Evolutionary conservation across 37 sponge, comb jelly and placozoan genomes (phyloP).

Genomic region (Cladorhizidae sp.): DNA sequence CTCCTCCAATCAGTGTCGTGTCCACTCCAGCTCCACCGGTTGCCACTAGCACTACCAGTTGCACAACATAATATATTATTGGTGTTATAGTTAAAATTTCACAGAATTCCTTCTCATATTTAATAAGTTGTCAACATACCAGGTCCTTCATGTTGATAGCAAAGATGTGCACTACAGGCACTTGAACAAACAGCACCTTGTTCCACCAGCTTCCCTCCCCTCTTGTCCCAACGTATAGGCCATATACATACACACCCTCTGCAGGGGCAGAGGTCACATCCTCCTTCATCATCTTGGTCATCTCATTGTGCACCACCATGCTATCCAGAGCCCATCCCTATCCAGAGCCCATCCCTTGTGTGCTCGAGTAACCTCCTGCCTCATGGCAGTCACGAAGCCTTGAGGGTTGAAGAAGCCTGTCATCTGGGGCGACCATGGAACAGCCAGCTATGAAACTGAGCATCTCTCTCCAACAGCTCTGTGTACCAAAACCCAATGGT

Average conservation of each 20-base stretch:
- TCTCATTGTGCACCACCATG: constrained; percentile 95
- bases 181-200: constrained; percentile 82
- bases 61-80: too few species aligned
- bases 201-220: constrained; percentile 99
- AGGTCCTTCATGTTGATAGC: constrained; percentile 76
- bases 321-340: constrained; percentile 99
- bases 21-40: too few species aligned
- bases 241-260: constrained; percentile 97
- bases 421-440: constrained; percentile 97
- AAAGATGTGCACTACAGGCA: constrained; percentile 94
- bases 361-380: constrained; percentile 96
- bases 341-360: too few species aligned
- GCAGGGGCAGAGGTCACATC: constrained; percentile 86
- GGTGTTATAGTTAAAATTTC: too few species aligned
- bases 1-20: too few species aligned
- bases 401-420: constrained; percentile 99
- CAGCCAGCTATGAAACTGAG: constrained; percentile 94
- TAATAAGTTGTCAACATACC: too few species aligned
- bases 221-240: constrained; percentile 92
- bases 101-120: too few species aligned
- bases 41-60: too few species aligned
- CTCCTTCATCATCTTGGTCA: constrained; percentile 88
- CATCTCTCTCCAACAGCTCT: constrained; percentile 95
- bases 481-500: constrained; percentile 99
- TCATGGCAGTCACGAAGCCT: constrained; percentile 99